Evolutionary conservation across 1,140 invertebrate genomes (phyloP), one percentile per base, ranked within the genome.

Genomic region (Sycobia sp.): DNA sequence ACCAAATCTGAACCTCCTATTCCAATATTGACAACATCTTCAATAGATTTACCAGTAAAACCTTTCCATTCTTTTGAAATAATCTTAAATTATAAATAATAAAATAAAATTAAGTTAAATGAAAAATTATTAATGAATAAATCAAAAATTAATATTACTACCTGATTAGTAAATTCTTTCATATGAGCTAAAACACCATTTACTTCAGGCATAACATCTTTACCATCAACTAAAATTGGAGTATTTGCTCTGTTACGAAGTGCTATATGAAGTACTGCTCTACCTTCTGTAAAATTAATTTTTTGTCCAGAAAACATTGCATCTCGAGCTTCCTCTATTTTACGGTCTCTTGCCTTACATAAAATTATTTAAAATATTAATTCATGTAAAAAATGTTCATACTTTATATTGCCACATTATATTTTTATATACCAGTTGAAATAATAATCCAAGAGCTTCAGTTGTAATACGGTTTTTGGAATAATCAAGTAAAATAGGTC

Each of bases 1-100:
- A 91, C 90, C 73, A 99, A 84, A 86, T 99, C 98, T 7, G 97
- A 99, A 25, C 98, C 98, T 54, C 98, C 98, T 75, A 99, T 99
- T 53, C 98, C 98, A 85, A 99, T 99, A 79, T 99, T 99, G 25
- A 99, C 92, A 49, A 99, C 93, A 86, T 99, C 97, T 61, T 93
- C 96, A 47, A 99, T 99, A 59, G 90, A 77, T 82, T 98, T 95
- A 10, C 96, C 96, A 4, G 95, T 96, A 76, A 92, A 98, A 32
- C 96, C 93, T 73, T 86, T 87, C 93, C 93, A 95, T 67, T 84
- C 68, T 46, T 91, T 90, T 23, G 77, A 83, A 62, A 90, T 85
- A 3, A 94, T 84, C 79, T 87, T n/a, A n/a, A n/a, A n/a, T n/a
- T n/a, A n/a, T n/a, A n/a, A n/a, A 22, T 39, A 2, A 80, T 66